Evolutionary conservation across 2,888 invertebrate genomes (phyloP).

Genomic region (Brenthis daphne): DNA sequence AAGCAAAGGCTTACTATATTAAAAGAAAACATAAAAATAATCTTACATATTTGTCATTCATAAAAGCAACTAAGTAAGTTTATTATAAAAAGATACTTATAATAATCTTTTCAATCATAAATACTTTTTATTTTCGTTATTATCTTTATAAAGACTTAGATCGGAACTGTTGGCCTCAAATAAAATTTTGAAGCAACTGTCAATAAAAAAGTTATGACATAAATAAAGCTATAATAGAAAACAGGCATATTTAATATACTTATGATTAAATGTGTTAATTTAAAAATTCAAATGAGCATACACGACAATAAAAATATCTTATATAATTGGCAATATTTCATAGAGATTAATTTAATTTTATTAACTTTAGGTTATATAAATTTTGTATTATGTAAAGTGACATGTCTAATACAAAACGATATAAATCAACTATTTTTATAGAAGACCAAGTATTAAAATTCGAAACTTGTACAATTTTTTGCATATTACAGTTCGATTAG

Average conservation of each 20-base stretch:
- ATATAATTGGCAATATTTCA: slow-evolving; percentile 9
- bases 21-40: no score
- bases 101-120: slow-evolving; percentile 9
- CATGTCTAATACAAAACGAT: neutral
- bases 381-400: slow-evolving; percentile 8
- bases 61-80: neutral
- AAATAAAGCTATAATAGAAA: slow-evolving; percentile 13
- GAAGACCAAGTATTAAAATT: neutral
- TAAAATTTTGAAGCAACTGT: slow-evolving; percentile 16
- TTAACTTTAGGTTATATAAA: slow-evolving; percentile 14
- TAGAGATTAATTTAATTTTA: slow-evolving; percentile 20
- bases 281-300: slow-evolving; percentile 17
- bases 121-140: slow-evolving; percentile 12
- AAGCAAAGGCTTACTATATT: no score
- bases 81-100: neutral
- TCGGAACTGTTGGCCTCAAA: slow-evolving; percentile 23
- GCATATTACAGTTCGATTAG: no score
- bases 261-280: slow-evolving; percentile 31
- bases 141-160: slow-evolving; percentile 5
- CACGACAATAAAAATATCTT: slow-evolving; percentile 14
- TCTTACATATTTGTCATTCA: no score
- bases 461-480: no score
- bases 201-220: slow-evolving; percentile 18
- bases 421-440: neutral
- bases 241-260: slow-evolving; percentile 6